Percentiles rank a stretch among this genome's conserved stretches.
phyloP scores from a whole-genome alignment of 2,888 invertebrate genomes.

The Drosophila atroscutellata region DNA sequence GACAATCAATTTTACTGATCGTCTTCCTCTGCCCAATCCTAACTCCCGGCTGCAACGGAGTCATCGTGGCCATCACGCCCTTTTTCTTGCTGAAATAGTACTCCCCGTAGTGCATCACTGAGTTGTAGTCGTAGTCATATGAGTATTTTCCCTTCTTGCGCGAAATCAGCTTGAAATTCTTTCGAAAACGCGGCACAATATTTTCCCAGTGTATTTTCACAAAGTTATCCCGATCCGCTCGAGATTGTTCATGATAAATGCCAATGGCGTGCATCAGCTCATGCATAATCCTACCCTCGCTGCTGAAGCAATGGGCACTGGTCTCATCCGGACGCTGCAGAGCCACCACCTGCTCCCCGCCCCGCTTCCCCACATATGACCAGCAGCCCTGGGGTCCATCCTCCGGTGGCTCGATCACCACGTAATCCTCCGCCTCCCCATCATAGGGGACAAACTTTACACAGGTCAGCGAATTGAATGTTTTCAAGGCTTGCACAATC shows the following conservation, averaged over 20 bases:
- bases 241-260: slow-evolving; percentile 92
- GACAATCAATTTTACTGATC: slow-evolving; percentile 88
- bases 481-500: slow-evolving; percentile 87
- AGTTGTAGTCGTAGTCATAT: slow-evolving; percentile 91
- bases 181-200: slow-evolving; percentile 86
- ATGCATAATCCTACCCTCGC: slow-evolving; percentile 91
- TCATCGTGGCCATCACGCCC: slow-evolving; percentile 87
- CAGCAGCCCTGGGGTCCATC: slow-evolving; percentile 90
- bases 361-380: slow-evolving; percentile 90
- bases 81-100: slow-evolving; percentile 88
- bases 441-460: slow-evolving; percentile 88
- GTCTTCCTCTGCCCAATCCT: slow-evolving; percentile 88
- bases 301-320: slow-evolving; percentile 88
- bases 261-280: slow-evolving; percentile 93
- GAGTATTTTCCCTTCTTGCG: slow-evolving; percentile 88
- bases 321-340: slow-evolving; percentile 88
- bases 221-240: slow-evolving; percentile 88
- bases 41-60: slow-evolving; percentile 86
- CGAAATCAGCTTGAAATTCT: slow-evolving; percentile 89
- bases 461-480: slow-evolving; percentile 88
- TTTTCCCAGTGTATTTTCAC: slow-evolving; percentile 90
- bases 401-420: slow-evolving; percentile 88
- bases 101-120: slow-evolving; percentile 92
- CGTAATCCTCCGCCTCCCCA: slow-evolving; percentile 87
- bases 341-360: slow-evolving; percentile 90